Conservation (phyloP, 2,888 invertebrate genomes). For the Noctua comes region DNA sequence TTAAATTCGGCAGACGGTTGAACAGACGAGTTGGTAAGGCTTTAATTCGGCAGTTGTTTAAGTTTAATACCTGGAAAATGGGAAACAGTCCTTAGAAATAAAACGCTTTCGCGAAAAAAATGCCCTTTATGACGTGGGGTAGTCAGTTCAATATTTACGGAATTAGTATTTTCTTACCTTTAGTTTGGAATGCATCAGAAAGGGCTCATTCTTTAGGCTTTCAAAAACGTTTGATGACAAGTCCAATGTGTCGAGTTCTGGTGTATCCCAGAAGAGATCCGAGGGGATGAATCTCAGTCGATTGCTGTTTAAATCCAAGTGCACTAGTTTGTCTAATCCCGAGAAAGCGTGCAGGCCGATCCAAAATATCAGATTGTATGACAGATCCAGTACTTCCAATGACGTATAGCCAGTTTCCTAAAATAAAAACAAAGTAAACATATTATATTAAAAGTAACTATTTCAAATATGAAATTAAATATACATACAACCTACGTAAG, state of each 20-base stretch:
- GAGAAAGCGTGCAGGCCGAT: slow-evolving; percentile 91
- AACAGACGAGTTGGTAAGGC: slow-evolving; percentile 88
- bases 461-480: not conserved
- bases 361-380: slow-evolving; percentile 91
- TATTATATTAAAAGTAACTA: not conserved
- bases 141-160: not conserved
- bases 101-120: not conserved
- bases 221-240: slow-evolving; percentile 92
- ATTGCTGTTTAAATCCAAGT: slow-evolving; percentile 91
- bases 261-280: slow-evolving; percentile 90
- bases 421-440: slow-evolving; percentile 66
- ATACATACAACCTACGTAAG: not conserved
- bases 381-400: slow-evolving; percentile 87
- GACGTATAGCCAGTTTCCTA: slow-evolving; percentile 87
- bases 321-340: slow-evolving; percentile 85
- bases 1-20: slow-evolving; percentile 88
- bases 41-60: slow-evolving; percentile 91
- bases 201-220: slow-evolving; percentile 88
- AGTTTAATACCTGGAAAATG: slow-evolving; percentile 86
- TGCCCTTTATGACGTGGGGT: not conserved
- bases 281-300: slow-evolving; percentile 89
- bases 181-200: slow-evolving; percentile 89
- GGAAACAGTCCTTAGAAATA: not conserved
- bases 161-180: slow-evolving; percentile 78
- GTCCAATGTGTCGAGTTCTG: slow-evolving; percentile 88